phyloP scores from a whole-genome alignment of 2,113 vertebrate species.

The Sphaerodactylus townsendi region DNA sequence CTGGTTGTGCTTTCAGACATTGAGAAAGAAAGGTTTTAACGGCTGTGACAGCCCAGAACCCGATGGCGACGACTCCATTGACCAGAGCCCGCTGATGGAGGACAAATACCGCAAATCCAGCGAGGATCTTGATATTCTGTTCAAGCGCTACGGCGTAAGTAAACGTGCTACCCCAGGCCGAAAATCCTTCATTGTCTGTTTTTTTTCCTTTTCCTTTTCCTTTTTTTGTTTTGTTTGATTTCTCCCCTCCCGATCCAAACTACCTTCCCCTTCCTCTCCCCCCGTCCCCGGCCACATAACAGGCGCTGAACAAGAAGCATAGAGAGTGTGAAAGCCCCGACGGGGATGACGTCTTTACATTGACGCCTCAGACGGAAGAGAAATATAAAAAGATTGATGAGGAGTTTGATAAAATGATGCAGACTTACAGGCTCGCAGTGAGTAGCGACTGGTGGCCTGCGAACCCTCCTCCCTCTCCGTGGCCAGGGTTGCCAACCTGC shows the following conservation, averaged over 20 bases:
- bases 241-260: neutral
- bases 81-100: constrained; percentile 95
- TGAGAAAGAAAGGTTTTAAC: constrained; percentile 99
- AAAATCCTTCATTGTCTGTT: constrained; percentile 69
- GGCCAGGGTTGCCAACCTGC: neutral
- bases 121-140: constrained; percentile 96
- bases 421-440: constrained; percentile 99
- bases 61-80: constrained; percentile 96
- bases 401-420: constrained; percentile 99
- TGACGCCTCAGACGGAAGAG: constrained; percentile 98
- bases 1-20: constrained; percentile 85
- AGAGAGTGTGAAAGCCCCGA: constrained; percentile 97
- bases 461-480: constrained; percentile 28
- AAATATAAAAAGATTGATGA: constrained; percentile 99
- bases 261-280: neutral
- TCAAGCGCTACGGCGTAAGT: constrained; percentile 98
- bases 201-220: constrained; percentile 35
- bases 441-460: constrained; percentile 83
- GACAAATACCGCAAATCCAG: constrained; percentile 95
- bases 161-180: constrained; percentile 60
- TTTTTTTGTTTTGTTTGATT: constrained; percentile 56
- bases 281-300: constrained; percentile 43
- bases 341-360: constrained; percentile 93
- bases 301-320: constrained; percentile 99
- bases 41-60: constrained; percentile 98